These are phyloP conservation scores for Gadopsis marmoratus DNA, from an alignment of 2,797 vertebrate genomes.

Conservation along the genomic window DNA sequence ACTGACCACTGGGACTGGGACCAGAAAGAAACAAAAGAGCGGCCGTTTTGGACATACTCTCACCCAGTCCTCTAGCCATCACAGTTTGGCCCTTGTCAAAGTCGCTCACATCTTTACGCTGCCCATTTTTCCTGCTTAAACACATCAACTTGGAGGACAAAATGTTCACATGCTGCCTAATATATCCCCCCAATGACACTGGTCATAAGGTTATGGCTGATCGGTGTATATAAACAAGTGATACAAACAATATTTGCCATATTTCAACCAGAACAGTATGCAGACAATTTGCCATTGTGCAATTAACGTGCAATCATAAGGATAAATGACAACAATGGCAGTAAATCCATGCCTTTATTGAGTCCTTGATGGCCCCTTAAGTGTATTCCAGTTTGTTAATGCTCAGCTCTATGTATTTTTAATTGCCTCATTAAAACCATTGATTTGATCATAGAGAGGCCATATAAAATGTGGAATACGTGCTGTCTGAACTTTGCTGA, in stretches of 20 bases:
- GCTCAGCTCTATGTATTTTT: conserved; percentile 72
- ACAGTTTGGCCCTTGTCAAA: too few species aligned
- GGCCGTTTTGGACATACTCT: too few species aligned
- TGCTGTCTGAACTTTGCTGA: conserved; percentile 53
- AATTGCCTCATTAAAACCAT: conserved; percentile 76
- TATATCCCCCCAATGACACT: too few species aligned
- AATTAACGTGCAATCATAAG: conserved; percentile 69
- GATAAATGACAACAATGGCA: conserved; percentile 68
- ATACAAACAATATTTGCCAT: conserved; percentile 55
- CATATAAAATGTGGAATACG: conserved; percentile 56
- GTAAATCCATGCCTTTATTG: conserved; percentile 68
- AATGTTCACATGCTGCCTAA: too few species aligned
- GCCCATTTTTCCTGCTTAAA: too few species aligned
- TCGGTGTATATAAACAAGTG: conserved; percentile 34
- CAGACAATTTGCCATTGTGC: conserved; percentile 63
- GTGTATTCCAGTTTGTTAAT: conserved; percentile 74
- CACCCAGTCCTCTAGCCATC: too few species aligned
- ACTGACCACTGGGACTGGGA: too few species aligned
- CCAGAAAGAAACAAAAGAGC: too few species aligned
- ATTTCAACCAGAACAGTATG: conserved; percentile 44
- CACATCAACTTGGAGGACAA: too few species aligned
- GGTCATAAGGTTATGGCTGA: too few species aligned
- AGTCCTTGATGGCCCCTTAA: conserved; percentile 62
- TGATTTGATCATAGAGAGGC: conserved; percentile 68
- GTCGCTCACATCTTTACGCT: too few species aligned